A percentile compares a stretch with the other conserved stretches of the same genome.
phyloP scores from a whole-genome alignment of 53 echinoderm and acorn worm genomes.

The Echinarachnius parma region DNA sequence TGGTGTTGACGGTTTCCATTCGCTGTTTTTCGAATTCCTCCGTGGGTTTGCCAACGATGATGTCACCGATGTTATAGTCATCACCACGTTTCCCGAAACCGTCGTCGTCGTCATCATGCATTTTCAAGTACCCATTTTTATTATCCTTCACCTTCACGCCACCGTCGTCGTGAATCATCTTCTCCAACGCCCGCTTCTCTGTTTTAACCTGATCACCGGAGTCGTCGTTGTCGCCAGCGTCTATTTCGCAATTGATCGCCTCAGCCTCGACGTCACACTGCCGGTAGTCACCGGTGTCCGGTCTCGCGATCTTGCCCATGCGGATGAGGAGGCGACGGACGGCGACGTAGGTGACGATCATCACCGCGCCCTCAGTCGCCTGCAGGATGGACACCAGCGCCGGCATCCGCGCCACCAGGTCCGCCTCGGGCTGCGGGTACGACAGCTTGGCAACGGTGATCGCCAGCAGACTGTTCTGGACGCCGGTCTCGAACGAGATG shows the following conservation, averaged over 20 bases:
- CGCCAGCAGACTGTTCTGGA: conserved; percentile 87
- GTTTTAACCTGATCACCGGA: not conserved
- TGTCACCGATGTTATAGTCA: not conserved
- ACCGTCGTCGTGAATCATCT: not conserved
- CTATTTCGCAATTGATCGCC: too few species aligned
- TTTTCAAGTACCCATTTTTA: conserved; percentile 20
- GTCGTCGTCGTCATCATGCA: conserved; percentile 7
- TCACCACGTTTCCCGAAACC: not conserved
- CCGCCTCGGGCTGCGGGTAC: conserved; percentile 79
- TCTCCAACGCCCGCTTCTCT: conserved; percentile 4
- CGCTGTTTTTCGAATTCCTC: too few species aligned
- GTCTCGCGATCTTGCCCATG: conserved; percentile 34
- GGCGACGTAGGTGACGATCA: conserved; percentile 55
- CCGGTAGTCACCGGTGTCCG: conserved; percentile 24
- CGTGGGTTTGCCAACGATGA: not conserved
- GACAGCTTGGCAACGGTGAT: conserved; percentile 74
- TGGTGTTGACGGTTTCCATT: too few species aligned
- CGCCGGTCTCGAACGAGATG: conserved; percentile 89
- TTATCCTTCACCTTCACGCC: not conserved
- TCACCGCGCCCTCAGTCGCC: conserved; percentile 58
- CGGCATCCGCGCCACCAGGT: conserved; percentile 71
- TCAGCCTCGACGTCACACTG: conserved; percentile 30
- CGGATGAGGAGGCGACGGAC: conserved; percentile 30
- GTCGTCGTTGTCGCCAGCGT: conserved; percentile 4
- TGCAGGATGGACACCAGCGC: conserved; percentile 70